Percentiles rank a stretch among this genome's conserved stretches.
These are phyloP conservation scores for Branchellion lobata DNA, from an alignment of 2,888 invertebrate species.

Conservation along the genomic window DNA sequence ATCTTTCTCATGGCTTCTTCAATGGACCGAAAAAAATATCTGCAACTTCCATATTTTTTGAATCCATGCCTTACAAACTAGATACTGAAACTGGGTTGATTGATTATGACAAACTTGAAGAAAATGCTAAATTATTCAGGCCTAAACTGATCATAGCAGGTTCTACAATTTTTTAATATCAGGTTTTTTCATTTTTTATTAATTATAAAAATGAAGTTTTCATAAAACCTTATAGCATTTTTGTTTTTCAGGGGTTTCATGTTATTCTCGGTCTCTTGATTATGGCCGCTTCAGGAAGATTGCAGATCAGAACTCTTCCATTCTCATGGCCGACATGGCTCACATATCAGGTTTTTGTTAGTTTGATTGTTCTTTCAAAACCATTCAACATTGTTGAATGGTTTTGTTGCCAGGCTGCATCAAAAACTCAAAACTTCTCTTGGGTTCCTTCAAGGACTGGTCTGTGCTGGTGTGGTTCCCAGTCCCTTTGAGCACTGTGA, in stretches of 20 bases:
- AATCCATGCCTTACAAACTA: constrained; percentile 96
- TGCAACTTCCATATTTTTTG: constrained; percentile 95
- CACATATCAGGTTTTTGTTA: constrained; percentile 59
- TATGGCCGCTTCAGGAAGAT: constrained; percentile 65
- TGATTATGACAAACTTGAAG: constrained; percentile 84
- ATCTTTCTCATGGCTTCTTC: constrained; percentile 75
- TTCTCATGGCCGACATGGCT: constrained; percentile 61
- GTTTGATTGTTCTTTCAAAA: no score
- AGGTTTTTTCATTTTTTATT: neutral
- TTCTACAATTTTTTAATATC: constrained; percentile 45
- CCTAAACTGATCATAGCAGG: constrained; percentile 91
- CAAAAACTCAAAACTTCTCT: no score
- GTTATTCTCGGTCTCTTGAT: constrained; percentile 66
- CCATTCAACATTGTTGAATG: no score
- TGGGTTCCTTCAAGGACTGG: constrained; percentile 61
- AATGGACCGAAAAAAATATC: constrained; percentile 90
- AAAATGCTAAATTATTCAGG: constrained; percentile 81
- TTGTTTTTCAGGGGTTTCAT: constrained; percentile 56
- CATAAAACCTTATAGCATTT: neutral
- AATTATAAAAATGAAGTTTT: no score
- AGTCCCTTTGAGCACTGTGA: constrained; percentile 87
- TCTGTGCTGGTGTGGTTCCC: constrained; percentile 84
- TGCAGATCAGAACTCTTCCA: constrained; percentile 59
- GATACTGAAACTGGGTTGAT: constrained; percentile 78
- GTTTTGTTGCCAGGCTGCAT: no score